A percentile compares a stretch with the other conserved stretches of the same genome.
phyloP scores from a whole-genome alignment of 1,140 invertebrate species.

The Drosophila eugracilis region DNA sequence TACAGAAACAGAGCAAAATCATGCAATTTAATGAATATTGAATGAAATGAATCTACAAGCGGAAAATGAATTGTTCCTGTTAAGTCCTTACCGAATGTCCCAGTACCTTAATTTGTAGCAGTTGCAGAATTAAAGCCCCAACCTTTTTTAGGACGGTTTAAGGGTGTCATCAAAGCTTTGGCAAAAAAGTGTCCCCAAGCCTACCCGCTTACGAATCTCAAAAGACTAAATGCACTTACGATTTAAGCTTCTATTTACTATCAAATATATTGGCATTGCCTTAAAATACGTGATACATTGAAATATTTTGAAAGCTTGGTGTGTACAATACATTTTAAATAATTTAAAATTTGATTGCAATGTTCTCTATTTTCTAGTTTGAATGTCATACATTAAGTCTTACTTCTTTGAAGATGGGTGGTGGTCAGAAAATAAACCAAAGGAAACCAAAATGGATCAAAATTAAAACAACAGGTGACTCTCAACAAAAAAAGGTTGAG shows the following conservation, averaged over 20 bases:
- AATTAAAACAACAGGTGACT: neutral
- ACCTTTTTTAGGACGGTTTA: too few species aligned
- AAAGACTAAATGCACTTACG: constrained; percentile 14
- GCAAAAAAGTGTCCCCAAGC: neutral
- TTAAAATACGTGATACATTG: neutral
- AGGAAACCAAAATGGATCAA: neutral
- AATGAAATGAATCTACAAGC: neutral
- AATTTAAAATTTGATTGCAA: neutral
- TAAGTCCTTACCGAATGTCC: constrained; percentile 20
- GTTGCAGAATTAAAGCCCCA: constrained; percentile 4
- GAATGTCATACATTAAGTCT: constrained; percentile 4
- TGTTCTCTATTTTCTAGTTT: constrained; percentile 16
- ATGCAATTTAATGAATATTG: too few species aligned
- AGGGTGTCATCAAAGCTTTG: neutral
- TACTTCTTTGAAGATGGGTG: neutral
- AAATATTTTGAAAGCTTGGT: neutral
- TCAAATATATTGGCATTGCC: neutral
- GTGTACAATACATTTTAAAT: neutral
- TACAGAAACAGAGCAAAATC: neutral
- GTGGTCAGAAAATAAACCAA: constrained; percentile 1
- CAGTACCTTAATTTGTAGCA: constrained; percentile 7
- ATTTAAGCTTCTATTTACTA: constrained; percentile 20
- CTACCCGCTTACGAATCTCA: neutral
- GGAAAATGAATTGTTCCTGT: neutral
- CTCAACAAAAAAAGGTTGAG: neutral